Conservation (phyloP, 2,113 vertebrate species). For the Siniperca knerii region DNA sequence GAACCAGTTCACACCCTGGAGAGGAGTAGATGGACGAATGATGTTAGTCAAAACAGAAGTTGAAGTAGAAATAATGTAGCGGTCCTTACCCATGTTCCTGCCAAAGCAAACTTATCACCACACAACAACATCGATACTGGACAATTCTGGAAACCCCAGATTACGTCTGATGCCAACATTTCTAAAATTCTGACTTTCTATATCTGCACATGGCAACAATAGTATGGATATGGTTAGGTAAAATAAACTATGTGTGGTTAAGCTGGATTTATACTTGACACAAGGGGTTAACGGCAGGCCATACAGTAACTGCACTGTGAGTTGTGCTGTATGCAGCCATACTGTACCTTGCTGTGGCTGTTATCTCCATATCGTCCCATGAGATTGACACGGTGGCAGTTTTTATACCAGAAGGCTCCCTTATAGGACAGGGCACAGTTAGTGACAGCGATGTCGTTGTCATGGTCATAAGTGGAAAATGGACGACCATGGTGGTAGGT, state of each 20-base stretch:
- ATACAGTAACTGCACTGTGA: not conserved
- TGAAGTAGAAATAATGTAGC: not conserved
- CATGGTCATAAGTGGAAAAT: slow-evolving; percentile 96
- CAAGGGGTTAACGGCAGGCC: too few relatives aligned
- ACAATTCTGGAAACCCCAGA: not conserved
- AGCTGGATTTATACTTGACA: not conserved
- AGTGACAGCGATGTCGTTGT: slow-evolving; percentile 97
- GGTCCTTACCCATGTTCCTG: not conserved
- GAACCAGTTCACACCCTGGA: slow-evolving; percentile 98
- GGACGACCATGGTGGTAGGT: slow-evolving; percentile 94
- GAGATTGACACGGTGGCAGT: slow-evolving; percentile 97
- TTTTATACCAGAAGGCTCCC: slow-evolving; percentile 99
- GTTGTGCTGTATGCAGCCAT: not conserved
- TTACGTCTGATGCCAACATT: not conserved
- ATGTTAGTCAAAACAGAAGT: not conserved
- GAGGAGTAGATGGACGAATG: not conserved
- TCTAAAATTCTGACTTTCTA: not conserved
- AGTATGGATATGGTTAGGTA: too few relatives aligned
- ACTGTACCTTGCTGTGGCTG: slow-evolving; percentile 96
- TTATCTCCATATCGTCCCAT: slow-evolving; percentile 96
- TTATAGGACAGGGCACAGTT: slow-evolving; percentile 99
- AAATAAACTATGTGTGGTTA: not conserved
- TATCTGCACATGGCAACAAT: not conserved
- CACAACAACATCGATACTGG: not conserved
- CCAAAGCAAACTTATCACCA: not conserved